These are phyloP conservation scores for Holotrichia oblita DNA, from an alignment of 1,140 invertebrate genomes.

Conservation along the genomic window DNA sequence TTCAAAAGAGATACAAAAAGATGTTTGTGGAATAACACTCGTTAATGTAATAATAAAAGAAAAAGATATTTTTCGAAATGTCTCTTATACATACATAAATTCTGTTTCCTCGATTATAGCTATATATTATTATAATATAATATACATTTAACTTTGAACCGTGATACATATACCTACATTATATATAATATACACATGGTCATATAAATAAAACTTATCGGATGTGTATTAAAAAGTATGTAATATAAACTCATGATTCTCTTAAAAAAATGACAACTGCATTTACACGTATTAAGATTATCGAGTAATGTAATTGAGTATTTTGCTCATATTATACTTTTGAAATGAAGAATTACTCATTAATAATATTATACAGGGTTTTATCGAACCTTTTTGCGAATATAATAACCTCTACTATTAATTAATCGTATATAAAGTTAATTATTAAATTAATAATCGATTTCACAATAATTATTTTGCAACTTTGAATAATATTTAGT, in stretches of 20 bases:
- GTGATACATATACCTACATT: constrained; percentile 38
- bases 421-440: not conserved
- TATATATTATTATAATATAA: constrained; percentile 36
- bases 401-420: constrained; percentile 16
- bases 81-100: constrained; percentile 43
- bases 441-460: not conserved
- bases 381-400: not conserved
- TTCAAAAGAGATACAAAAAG: constrained; percentile 47
- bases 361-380: constrained; percentile 35
- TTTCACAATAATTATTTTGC: not conserved
- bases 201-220: not conserved
- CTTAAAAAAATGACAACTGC: constrained; percentile 19
- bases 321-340: constrained; percentile 25
- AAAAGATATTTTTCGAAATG: constrained; percentile 49
- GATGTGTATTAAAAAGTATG: not conserved
- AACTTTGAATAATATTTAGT: constrained; percentile 13
- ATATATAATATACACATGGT: constrained; percentile 19
- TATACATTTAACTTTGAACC: constrained; percentile 36
- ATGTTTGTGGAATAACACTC: constrained; percentile 40
- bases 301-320: constrained; percentile 25
- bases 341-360: not conserved
- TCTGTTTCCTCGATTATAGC: not conserved
- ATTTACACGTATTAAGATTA: constrained; percentile 18
- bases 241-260: not conserved
- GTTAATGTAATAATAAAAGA: constrained; percentile 37